phyloP scores from a whole-genome alignment of 2,888 invertebrate species.

The Lymantria monacha region DNA sequence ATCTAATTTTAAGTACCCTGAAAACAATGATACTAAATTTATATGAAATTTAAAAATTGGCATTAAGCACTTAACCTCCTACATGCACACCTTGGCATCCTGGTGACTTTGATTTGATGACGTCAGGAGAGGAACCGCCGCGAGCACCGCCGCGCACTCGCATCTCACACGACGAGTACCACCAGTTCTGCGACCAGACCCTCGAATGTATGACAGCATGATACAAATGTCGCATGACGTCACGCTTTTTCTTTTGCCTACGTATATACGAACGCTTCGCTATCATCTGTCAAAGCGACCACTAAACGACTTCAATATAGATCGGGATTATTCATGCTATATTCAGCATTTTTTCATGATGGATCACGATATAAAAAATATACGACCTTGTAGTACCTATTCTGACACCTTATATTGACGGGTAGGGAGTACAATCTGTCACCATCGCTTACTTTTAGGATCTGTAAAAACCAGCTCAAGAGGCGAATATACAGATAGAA shows the following conservation, averaged over 20 bases:
- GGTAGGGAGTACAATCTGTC: no score
- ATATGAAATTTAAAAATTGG: background rate
- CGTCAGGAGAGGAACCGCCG: slow-evolving; percentile 57
- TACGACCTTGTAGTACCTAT: no score
- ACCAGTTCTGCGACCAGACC: slow-evolving; percentile 89
- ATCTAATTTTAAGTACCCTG: background rate
- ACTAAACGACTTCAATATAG: no score
- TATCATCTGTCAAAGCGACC: slow-evolving; percentile 14
- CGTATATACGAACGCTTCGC: slow-evolving; percentile 21
- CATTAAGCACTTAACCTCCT: slow-evolving; percentile 42
- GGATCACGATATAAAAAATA: no score
- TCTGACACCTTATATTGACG: no score
- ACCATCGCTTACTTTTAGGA: no score
- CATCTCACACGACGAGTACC: slow-evolving; percentile 89
- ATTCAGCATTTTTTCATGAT: no score
- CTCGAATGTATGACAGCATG: slow-evolving; percentile 87
- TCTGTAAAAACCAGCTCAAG: no score
- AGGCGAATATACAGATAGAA: no score
- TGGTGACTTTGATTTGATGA: slow-evolving; percentile 32
- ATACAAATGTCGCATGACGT: slow-evolving; percentile 48
- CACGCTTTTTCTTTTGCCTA: slow-evolving; percentile 55
- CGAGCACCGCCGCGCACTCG: slow-evolving; percentile 76
- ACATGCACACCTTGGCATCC: slow-evolving; percentile 42
- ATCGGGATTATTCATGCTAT: no score
- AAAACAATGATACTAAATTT: background rate